These are phyloP conservation scores for Pelecanoides urinatrix DNA, from an alignment of 2,113 vertebrate genomes.

Conservation along the genomic window DNA sequence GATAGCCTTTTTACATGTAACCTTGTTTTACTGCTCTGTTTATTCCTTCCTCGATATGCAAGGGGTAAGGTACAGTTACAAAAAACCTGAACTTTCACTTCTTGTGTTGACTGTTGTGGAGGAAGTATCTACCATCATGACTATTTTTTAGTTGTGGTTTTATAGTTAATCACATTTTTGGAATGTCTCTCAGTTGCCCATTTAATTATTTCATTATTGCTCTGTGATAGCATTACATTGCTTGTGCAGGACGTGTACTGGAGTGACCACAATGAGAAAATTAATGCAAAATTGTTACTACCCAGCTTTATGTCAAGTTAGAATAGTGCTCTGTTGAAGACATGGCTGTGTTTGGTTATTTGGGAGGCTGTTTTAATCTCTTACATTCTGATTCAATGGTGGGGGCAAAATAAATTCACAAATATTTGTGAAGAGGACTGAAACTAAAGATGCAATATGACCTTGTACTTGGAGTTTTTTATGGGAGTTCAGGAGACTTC, in stretches of 20 bases:
- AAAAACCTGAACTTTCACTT: not conserved
- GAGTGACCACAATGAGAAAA: not conserved
- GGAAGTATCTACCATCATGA: not conserved
- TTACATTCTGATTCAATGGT: not conserved
- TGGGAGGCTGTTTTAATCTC: not conserved
- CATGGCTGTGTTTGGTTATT: not conserved
- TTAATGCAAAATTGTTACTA: not conserved
- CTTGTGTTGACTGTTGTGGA: rapidly evolving
- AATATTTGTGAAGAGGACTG: not conserved
- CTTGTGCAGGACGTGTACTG: not conserved
- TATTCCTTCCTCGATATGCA: not conserved
- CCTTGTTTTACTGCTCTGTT: not conserved
- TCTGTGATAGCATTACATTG: not conserved
- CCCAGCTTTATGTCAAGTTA: not conserved
- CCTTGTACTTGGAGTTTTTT: not conserved
- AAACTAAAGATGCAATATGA: not conserved
- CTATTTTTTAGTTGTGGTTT: not conserved
- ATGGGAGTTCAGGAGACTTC: not conserved
- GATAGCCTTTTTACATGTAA: not conserved
- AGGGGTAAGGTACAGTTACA: not conserved
- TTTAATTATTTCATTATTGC: not conserved
- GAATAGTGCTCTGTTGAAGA: not conserved
- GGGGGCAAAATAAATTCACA: not conserved
- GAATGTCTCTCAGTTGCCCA: not conserved
- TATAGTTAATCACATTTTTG: not conserved